Base-by-base conservation (phyloP, 92 coral and sea anemone genomes). In the Bergia sp. region DNA sequence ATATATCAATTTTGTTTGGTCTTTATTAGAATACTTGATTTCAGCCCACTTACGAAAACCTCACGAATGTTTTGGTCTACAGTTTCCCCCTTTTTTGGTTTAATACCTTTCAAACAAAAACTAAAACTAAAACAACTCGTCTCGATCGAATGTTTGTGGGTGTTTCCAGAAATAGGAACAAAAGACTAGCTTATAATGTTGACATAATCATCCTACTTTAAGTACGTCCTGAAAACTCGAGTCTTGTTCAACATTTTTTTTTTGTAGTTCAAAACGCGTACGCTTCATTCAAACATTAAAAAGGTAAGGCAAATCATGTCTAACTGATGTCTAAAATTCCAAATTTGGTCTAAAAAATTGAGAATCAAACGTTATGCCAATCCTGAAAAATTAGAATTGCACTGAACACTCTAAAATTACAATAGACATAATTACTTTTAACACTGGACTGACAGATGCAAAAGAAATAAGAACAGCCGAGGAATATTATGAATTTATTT, bases 1-100 rank as follows among this genome's bases (percentile, higher is more conserved):
- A 79, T 45, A 79, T 79, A 45, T 79, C 82, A 10, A 49, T 12
- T 49, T 71, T 47, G 77, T 69, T 71, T 84, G 41, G 40, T 45
- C 64, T 84, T 72, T 72, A 12, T 37, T 67, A 9, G 64, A 55
- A 53, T 50, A 53, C 37, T 66, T 82, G 21, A 29, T 82, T 71
- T 69, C 44, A n/a, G 79, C 42, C 49, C 79, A 84, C 78, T 83
- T 84, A 67, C 61, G 16, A 71, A 82, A 41, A 41, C 37, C 65
- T 84, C 42, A 47, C 61, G 10, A 29, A 84, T 50, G 87, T 49
- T 45, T 69, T 67, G 13, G 15, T 47, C 16, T 21, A 23, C 65
- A 18, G 9, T 3, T 67, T 83, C 73, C 77, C 50, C 11, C 77
- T 83, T 72, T 37, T 16, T 82, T 41, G 57, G 61, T 50, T 61